These are phyloP conservation scores for Lepidocolaptes lacrymiger DNA, from an alignment of 2,797 vertebrate genomes.

Conservation along the genomic window DNA sequence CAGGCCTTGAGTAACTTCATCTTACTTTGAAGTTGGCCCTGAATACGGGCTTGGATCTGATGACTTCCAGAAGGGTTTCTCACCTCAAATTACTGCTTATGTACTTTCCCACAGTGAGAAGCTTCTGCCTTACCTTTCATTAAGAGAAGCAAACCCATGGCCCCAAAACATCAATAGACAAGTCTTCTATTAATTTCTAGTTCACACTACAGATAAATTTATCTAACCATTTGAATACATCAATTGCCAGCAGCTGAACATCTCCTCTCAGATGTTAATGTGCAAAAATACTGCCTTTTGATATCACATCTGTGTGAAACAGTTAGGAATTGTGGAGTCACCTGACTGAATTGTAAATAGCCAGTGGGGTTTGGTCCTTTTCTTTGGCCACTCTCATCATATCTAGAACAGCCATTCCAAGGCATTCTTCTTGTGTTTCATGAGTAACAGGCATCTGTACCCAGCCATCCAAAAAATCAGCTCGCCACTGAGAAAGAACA, in stretches of 20 bases:
- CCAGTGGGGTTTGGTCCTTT: slow-evolving; percentile 84
- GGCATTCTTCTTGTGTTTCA: slow-evolving; percentile 94
- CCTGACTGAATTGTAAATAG: slow-evolving; percentile 91
- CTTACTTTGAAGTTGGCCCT: not conserved
- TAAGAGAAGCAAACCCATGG: not conserved
- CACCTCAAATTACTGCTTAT: not conserved
- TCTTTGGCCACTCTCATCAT: slow-evolving; percentile 98
- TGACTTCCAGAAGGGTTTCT: not conserved
- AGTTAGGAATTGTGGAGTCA: slow-evolving; percentile 49
- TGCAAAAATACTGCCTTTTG: not conserved
- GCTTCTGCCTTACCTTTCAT: not conserved
- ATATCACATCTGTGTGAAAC: not conserved
- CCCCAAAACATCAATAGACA: not conserved
- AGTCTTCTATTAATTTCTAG: not conserved
- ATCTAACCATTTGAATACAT: not conserved
- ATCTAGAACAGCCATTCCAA: slow-evolving; percentile 96
- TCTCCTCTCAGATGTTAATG: not conserved
- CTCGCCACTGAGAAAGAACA: slow-evolving; percentile 84
- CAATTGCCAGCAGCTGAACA: not conserved
- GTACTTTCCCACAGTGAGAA: not conserved
- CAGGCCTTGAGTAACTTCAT: not conserved
- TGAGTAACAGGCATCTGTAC: slow-evolving; percentile 87
- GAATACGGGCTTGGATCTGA: not conserved
- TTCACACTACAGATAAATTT: not conserved
- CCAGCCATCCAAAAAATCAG: slow-evolving; percentile 89